Evolutionary conservation across 1,140 invertebrate species (phyloP), one percentile per base, ranked within the genome.

Genomic region (Campoletis sonorensis): DNA sequence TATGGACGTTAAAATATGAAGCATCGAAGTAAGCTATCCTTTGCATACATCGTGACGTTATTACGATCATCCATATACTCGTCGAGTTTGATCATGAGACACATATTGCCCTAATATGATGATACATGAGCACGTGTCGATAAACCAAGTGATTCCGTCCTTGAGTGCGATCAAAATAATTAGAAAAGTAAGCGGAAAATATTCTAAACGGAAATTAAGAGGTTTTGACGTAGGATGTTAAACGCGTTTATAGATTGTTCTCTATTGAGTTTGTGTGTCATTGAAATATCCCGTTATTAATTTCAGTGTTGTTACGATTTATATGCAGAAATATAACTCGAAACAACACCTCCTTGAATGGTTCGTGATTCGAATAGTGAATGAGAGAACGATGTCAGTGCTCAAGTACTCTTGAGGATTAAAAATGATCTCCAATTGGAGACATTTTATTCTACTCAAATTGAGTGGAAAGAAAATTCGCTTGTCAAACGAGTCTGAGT

Each of bases 1-100:
- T 72, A 45, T 72, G 70, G 37, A 72, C 70, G 70, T 72, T 72
- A 37, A 70, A 70, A 70, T 70, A 70, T 72, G 21, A 72, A 72
- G 70, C 37, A 72, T 27, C 70, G 23, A 8, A 33, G 27, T 30
- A 23, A 23, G 21, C 4, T 40, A 4, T 64, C 21, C 18, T 49
- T 49, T 72, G 70, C 33, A 21, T 49, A n/a, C 30, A 49, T 21
- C 4, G 18, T 72, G 70, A 49, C 37, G 70, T 37, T 37, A 37
- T n/a, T 21, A 21, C 33, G 70, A 45, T 72, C 70, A 45, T 72
- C 45, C 21, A 11, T 45, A 11, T 45, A 49, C 37, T 21, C 70
- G 18, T 7, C 1, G 26, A 64, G 61, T 23, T 27, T 16, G 61
- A 64, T 64, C 3, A 64, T 13, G 58, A n/a, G 58, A 64, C 2